Conservation (phyloP, 2,888 invertebrate genomes). For the Heterodera filipjevi region DNA sequence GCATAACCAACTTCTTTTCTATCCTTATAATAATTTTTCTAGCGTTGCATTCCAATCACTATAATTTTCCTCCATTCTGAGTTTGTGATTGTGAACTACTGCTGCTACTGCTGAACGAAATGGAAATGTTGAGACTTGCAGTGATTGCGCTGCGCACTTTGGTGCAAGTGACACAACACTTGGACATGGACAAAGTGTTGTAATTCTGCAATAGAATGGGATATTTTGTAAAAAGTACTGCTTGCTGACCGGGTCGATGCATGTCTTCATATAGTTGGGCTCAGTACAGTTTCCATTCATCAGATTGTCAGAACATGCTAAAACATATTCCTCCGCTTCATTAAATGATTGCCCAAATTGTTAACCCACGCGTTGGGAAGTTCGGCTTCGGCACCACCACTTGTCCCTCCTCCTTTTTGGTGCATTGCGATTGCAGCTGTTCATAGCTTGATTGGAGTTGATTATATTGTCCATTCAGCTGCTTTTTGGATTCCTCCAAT, state of each 20-base stretch:
- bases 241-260: background rate
- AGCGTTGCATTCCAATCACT: background rate
- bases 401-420: background rate
- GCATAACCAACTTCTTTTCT: too few relatives aligned
- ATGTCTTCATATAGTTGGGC: background rate
- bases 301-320: background rate
- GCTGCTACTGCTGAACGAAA: background rate
- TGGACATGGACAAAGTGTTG: background rate
- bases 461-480: background rate
- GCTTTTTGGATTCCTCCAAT: background rate
- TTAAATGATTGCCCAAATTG: background rate
- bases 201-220: background rate
- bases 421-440: conserved; percentile 3
- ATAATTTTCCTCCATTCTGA: background rate
- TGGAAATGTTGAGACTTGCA: background rate
- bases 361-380: background rate
- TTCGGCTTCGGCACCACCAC: background rate
- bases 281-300: background rate
- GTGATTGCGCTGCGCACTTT: background rate
- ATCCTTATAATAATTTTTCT: too few relatives aligned
- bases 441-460: background rate
- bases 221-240: background rate
- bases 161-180: conserved; percentile 1
- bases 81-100: background rate
- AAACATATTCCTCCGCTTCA: too few relatives aligned